Evolutionary conservation across 2,888 invertebrate species (phyloP).

Genomic region (Serripes groenlandicus): DNA sequence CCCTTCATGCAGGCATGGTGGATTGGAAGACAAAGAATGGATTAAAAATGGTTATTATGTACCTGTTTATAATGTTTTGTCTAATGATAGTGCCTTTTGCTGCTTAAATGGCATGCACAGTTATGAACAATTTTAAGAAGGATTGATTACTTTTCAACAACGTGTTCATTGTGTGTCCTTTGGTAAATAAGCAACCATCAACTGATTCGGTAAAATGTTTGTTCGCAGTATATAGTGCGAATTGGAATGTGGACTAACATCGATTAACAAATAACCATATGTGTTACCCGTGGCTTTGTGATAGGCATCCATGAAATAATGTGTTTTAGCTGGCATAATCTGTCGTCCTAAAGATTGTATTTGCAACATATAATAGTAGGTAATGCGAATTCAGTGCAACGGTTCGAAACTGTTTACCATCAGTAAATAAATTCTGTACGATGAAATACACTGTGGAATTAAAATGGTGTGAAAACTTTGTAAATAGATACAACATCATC

Average conservation of each 20-base stretch:
- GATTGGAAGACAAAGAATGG: no score
- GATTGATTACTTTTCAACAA: background rate
- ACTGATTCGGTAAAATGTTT: background rate
- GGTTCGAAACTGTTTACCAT: conserved; percentile 9
- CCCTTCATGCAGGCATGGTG: no score
- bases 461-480: conserved; percentile 39
- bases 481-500: conserved; percentile 2
- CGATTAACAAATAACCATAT: conserved; percentile 37
- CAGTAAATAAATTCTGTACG: conserved; percentile 16
- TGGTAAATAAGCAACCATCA: background rate
- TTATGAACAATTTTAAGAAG: background rate
- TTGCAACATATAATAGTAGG: conserved; percentile 46
- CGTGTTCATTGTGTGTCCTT: background rate
- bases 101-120: no score
- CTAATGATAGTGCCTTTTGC: no score
- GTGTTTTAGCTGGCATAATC: conserved; percentile 44
- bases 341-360: conserved; percentile 55
- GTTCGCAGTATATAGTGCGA: background rate
- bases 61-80: no score
- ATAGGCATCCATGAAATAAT: conserved; percentile 53
- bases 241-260: conserved; percentile 30
- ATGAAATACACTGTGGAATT: conserved; percentile 43
- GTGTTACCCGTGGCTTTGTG: conserved; percentile 25
- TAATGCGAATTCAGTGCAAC: conserved; percentile 34
- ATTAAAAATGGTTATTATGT: no score